Evolutionary conservation across 1,140 invertebrate genomes (phyloP), one percentile per base, ranked within the genome.

Genomic region (Periplaneta americana): DNA sequence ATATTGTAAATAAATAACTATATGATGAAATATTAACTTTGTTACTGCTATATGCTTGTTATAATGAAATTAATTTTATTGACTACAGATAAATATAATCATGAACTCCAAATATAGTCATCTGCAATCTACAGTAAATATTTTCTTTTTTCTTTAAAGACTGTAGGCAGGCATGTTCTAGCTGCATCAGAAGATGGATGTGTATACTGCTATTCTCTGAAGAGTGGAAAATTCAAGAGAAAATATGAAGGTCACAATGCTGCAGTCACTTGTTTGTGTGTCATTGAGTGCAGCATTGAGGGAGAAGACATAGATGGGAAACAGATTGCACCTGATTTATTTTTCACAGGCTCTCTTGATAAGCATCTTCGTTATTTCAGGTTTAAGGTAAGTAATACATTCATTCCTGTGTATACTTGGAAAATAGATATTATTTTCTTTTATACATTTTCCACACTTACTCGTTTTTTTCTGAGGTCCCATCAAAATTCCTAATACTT

Each of bases 321-420:
- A 86, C 81, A 88, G 87, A 82, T 87, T 87, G 39, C 89, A 90
- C 22, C 80, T 18, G 80, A 74, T 33, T 89, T 88, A 35, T 86
- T 92, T 2, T 93, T 90, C 82, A 91, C 91, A 18, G 92, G 91
- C 10, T 93, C 92, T 3, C 86, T 92, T 66, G 92, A 92, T 84
- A 90, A 90, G 5, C 88, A 89, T 81, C 88, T 93, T 84, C 87
- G 91, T 28, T 91, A 91, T 84, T 92, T 91, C 83, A 89, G 92
- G 84, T 88, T 92, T 81, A 88, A 88, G 86, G 92, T 92, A 87
- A 87, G 82, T 83, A 81, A 3, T 17, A 33, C 22, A 74, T 35
- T 48, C 34, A 66, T 35, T 10, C 28, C 79, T n/a, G n/a, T n/a
- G n/a, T n/a, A n/a, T n/a, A n/a, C n/a, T n/a, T n/a, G n/a, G n/a